These are phyloP conservation scores for Augochlorella aurata DNA, from an alignment of 2,888 invertebrate genomes.

Conservation along the genomic window DNA sequence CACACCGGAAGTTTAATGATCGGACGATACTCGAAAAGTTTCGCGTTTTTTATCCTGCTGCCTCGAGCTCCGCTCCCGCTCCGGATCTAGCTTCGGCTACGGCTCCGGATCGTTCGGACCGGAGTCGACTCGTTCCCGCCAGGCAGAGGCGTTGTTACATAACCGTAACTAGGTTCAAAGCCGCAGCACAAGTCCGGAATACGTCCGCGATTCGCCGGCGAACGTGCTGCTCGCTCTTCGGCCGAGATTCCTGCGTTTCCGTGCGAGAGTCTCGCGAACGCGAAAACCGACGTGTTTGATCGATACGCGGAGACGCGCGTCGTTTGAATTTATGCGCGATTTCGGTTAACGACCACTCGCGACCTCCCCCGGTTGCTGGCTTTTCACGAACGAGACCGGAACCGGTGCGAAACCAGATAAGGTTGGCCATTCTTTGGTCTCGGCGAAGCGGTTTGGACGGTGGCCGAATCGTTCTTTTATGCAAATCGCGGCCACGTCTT, in stretches of 20 bases:
- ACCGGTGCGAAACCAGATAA: constrained; percentile 6
- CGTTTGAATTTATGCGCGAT: background rate
- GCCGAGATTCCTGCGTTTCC: constrained; percentile 28
- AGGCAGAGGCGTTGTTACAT: constrained; percentile 56
- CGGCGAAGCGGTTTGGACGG: constrained; percentile 6
- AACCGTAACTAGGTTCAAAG: constrained; percentile 67
- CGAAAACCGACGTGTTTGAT: constrained; percentile 5
- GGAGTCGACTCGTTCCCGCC: constrained; percentile 40
- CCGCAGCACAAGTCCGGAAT: constrained; percentile 61
- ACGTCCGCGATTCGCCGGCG: constrained; percentile 50
- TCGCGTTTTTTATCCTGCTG: constrained; percentile 40
- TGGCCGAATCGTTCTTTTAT: constrained; percentile 33
- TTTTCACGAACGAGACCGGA: constrained; percentile 5
- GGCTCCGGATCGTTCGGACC: constrained; percentile 9
- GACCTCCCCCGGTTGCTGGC: background rate
- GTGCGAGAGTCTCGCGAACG: background rate
- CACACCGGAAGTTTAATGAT: constrained; percentile 59
- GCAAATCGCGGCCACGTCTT: constrained; percentile 19
- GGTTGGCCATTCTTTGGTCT: background rate
- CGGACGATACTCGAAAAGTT: constrained; percentile 65
- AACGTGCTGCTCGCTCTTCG: constrained; percentile 35
- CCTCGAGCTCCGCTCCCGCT: background rate
- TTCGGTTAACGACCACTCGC: background rate
- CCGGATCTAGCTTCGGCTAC: background rate
- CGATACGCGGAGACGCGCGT: constrained; percentile 10